These are phyloP conservation scores for Pachyrhynchus sulphureomaculatus DNA, from an alignment of 1,140 invertebrate species.

Conservation along the genomic window DNA sequence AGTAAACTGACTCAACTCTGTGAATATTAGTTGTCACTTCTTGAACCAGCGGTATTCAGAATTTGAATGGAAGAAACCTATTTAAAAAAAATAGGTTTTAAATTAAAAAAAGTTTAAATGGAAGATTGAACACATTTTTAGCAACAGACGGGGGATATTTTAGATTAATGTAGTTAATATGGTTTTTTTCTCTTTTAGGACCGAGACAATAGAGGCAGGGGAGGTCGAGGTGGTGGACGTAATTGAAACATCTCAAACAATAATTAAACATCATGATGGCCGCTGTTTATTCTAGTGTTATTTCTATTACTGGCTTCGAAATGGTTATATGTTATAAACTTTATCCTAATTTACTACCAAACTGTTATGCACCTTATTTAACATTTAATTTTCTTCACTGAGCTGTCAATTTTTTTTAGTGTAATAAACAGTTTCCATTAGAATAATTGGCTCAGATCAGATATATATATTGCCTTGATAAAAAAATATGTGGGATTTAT, in stretches of 20 bases:
- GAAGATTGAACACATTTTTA: too few species aligned
- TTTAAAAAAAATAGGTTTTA: too few species aligned
- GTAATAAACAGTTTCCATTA: slow-evolving; percentile 20
- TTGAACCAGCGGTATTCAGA: too few species aligned
- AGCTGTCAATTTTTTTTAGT: slow-evolving; percentile 35
- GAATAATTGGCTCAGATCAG: slow-evolving; percentile 18
- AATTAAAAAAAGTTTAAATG: too few species aligned
- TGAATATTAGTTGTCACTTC: too few species aligned
- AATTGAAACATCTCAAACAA: slow-evolving; percentile 31
- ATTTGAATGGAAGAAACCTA: too few species aligned
- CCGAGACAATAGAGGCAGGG: slow-evolving; percentile 43
- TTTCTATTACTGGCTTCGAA: slow-evolving; percentile 29
- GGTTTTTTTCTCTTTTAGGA: slow-evolving; percentile 42
- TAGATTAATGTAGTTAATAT: too few species aligned
- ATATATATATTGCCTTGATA: slow-evolving; percentile 24
- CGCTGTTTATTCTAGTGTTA: slow-evolving; percentile 38
- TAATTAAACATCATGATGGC: slow-evolving; percentile 27
- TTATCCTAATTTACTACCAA: slow-evolving; percentile 20
- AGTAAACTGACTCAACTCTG: too few species aligned
- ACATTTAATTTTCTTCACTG: slow-evolving; percentile 9
- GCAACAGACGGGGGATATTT: too few species aligned
- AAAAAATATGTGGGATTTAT: slow-evolving; percentile 23
- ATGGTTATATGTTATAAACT: slow-evolving; percentile 15
- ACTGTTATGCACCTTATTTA: slow-evolving; percentile 8
- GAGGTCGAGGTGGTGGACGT: slow-evolving; percentile 43